A percentile compares a stretch with the other conserved stretches of the same genome.
Conservation (phyloP, 2,797 vertebrate genomes). For the Dallia pectoralis region DNA sequence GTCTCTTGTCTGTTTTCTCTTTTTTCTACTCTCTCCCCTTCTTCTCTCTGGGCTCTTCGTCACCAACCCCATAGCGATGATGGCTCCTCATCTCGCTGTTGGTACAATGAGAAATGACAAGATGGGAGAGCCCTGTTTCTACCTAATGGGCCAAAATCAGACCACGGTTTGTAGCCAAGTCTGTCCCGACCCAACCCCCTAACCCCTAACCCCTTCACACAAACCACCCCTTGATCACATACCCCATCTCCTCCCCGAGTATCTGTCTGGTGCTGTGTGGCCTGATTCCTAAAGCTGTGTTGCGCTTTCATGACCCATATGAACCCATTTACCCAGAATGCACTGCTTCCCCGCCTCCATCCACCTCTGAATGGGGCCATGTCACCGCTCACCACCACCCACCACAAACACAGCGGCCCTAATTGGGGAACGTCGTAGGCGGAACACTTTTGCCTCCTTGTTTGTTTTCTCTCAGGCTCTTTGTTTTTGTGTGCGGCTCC, state of each 20-base stretch:
- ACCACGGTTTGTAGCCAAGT: conserved; percentile 99
- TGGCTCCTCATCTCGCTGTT: conserved; percentile 99
- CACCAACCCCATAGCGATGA: conserved; percentile 94
- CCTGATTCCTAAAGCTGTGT: conserved; percentile 80
- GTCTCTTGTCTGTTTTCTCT: conserved; percentile 61
- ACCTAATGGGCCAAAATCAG: conserved; percentile 99
- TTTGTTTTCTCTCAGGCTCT: conserved; percentile 24
- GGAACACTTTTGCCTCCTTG: conserved; percentile 31
- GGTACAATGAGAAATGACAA: conserved; percentile 99
- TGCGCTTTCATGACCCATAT: conserved; percentile 71
- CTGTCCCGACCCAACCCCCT: conserved; percentile 58
- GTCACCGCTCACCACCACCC: conserved; percentile 48
- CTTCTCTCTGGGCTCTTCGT: conserved; percentile 89
- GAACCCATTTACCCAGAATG: conserved; percentile 71
- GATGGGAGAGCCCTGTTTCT: conserved; percentile 99
- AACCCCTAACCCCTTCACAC: conserved; percentile 30
- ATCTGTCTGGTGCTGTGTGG: conserved; percentile 84
- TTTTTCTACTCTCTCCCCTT: conserved; percentile 54
- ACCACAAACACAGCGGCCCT: conserved; percentile 57
- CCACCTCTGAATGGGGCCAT: conserved; percentile 52
- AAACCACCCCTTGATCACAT: conserved; percentile 31
- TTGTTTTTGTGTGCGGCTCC: conserved; percentile 37
- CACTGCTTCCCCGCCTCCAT: conserved; percentile 24
- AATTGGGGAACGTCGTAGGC: conserved; percentile 43
- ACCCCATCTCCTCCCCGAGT: conserved; percentile 36